Base-by-base conservation (phyloP, 1,140 invertebrate species). In the Leucophenga varia region DNA sequence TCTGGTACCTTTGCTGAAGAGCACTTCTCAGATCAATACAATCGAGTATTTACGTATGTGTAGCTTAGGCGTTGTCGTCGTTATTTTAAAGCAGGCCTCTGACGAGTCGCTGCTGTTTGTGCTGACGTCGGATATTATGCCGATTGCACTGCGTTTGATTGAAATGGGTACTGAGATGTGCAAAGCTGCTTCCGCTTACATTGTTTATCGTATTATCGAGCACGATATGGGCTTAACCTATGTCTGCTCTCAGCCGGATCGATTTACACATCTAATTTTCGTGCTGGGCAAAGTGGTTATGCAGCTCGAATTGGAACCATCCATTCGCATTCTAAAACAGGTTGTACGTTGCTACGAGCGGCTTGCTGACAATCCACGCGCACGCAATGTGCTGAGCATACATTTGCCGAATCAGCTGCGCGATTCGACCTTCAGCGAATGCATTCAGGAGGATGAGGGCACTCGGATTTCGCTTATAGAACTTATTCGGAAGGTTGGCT, bases 311-410 rank as follows among this genome's bases (percentile, higher is more conserved):
- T 96, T 97, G 75, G 95, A 98, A 70, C 91, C 92, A 6, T 97
- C 93, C 2, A 87, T 92, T 6, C 80, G 96, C 44, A 78, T 98
- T 1, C 78, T 99, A 10, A 98, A 98, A 69, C 96, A 98, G 82
- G 93, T 98, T 22, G 91, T 98, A 3, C 78, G 96, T 10, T 97
- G 95, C 77, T 98, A 98, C 72, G 76, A 96, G 0, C 82, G 96
- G 52, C 79, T 99, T 1, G 96, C 94, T 10, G 96, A 99, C 73
- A 97, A 98, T 79, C 84, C 90, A 43, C 89, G 93, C 63, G 95
- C 93, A 2, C 77, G 94, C 43, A 90, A 96, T 79, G 93, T 95
- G 2, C 77, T 99, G 1, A 79, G 92, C 9, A 92, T 97, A 59
- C 97, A 95, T 77, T 80, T 99, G 43, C 96, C 96, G 4, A 93